phyloP scores from a whole-genome alignment of 2,888 invertebrate genomes.

The Rambutsinella grinnellia region DNA sequence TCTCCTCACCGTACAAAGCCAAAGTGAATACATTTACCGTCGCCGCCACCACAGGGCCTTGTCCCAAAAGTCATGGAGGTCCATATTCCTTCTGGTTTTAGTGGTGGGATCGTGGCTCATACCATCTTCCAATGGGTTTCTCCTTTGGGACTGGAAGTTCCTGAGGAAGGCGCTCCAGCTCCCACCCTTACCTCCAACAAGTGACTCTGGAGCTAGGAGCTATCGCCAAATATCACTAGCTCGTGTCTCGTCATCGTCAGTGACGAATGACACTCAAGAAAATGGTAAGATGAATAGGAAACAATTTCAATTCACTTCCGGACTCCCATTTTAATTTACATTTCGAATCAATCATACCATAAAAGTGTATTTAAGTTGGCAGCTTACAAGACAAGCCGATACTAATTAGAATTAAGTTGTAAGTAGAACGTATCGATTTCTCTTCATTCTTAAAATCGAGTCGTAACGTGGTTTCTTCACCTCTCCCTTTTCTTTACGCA shows the following conservation, averaged over 20 bases:
- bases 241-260: background rate
- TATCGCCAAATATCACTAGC: constrained; percentile 33
- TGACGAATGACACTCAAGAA: constrained; percentile 30
- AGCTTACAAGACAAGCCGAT: too few species aligned
- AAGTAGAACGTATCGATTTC: too few species aligned
- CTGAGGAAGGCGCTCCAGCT: constrained; percentile 39
- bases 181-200: constrained; percentile 34
- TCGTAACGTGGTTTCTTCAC: too few species aligned
- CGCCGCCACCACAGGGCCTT: background rate
- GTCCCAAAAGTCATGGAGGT: background rate
- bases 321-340: too few species aligned
- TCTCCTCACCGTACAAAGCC: background rate
- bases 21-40: background rate
- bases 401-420: too few species aligned
- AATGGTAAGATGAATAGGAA: constrained; percentile 41
- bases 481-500: too few species aligned
- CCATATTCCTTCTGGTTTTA: background rate
- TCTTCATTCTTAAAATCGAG: too few species aligned
- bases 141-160: constrained; percentile 49
- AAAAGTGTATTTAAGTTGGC: too few species aligned
- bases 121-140: constrained; percentile 24
- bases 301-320: too few species aligned
- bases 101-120: background rate
- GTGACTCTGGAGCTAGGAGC: constrained; percentile 28
- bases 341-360: too few species aligned